These are phyloP conservation scores for Eristalinus sepulchralis DNA, from an alignment of 2,888 invertebrate genomes.

Conservation along the genomic window DNA sequence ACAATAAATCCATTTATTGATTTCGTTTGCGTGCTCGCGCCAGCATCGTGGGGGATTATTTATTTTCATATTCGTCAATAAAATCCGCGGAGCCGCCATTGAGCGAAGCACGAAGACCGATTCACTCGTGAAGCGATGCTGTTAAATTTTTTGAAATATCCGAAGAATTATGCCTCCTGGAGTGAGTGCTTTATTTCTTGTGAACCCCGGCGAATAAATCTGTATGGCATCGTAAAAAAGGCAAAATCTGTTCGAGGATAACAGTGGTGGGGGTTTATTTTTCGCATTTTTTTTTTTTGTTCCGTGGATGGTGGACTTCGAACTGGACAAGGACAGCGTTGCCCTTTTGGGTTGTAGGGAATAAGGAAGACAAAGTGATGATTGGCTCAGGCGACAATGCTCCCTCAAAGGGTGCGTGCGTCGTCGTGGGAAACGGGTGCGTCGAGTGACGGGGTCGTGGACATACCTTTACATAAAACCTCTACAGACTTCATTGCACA, in stretches of 20 bases:
- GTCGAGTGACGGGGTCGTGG: neutral
- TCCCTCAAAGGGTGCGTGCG: neutral
- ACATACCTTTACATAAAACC: neutral
- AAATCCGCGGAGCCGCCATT: neutral
- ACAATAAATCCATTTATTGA: slow-evolving; percentile 20
- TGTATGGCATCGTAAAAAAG: neutral
- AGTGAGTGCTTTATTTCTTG: neutral
- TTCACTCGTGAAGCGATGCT: neutral
- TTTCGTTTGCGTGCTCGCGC: neutral
- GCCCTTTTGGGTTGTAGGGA: neutral
- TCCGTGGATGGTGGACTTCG: neutral
- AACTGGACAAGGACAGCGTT: neutral
- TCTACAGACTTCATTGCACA: neutral
- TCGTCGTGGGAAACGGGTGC: neutral
- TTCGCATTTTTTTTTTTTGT: neutral
- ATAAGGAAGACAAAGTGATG: neutral
- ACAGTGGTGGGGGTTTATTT: neutral
- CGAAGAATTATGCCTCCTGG: neutral
- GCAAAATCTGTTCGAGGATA: neutral
- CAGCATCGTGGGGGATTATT: neutral
- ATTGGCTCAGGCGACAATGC: neutral
- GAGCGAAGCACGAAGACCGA: neutral
- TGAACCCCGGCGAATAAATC: neutral
- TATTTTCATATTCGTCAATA: slow-evolving; percentile 19
- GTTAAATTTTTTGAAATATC: neutral